Percentiles rank a stretch among this genome's conserved stretches.
These are phyloP conservation scores for Troglohyphantes excavatus DNA, from an alignment of 2,888 invertebrate genomes.

Conservation along the genomic window DNA sequence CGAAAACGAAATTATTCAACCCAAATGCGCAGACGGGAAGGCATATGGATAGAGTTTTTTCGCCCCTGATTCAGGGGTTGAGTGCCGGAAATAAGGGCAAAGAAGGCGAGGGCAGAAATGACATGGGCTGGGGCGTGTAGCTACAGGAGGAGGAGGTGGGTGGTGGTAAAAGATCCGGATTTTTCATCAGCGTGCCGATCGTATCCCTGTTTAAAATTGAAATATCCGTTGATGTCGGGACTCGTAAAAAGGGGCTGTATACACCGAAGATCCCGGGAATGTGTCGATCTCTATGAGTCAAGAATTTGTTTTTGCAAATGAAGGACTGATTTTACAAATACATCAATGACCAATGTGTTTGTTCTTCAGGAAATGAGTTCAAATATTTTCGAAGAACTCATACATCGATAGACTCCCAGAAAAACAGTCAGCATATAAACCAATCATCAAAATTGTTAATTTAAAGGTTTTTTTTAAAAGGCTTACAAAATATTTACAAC, in stretches of 20 bases:
- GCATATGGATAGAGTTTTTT: background rate
- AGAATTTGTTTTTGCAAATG: no score
- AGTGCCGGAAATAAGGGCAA: conserved; percentile 34
- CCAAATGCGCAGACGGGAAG: background rate
- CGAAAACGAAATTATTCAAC: conserved; percentile 25
- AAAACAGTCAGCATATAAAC: no score
- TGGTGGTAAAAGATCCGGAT: conserved; percentile 28
- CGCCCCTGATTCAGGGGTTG: background rate
- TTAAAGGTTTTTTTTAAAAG: no score
- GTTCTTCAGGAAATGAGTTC: no score
- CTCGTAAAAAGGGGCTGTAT: background rate
- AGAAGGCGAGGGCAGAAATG: conserved; percentile 24
- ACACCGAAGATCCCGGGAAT: background rate
- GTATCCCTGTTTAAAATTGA: conserved; percentile 41
- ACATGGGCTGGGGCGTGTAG: background rate
- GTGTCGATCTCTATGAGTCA: background rate
- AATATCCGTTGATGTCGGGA: background rate
- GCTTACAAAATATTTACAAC: no score
- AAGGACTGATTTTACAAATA: no score
- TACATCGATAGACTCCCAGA: no score
- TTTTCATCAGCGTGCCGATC: conserved; percentile 24
- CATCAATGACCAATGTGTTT: no score
- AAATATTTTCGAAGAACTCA: no score
- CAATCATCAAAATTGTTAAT: no score
- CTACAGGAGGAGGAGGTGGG: no score